Percentiles rank a stretch among this genome's conserved stretches.
phyloP scores from a whole-genome alignment of 2,888 invertebrate species.

The Himalopsyche japonica region DNA sequence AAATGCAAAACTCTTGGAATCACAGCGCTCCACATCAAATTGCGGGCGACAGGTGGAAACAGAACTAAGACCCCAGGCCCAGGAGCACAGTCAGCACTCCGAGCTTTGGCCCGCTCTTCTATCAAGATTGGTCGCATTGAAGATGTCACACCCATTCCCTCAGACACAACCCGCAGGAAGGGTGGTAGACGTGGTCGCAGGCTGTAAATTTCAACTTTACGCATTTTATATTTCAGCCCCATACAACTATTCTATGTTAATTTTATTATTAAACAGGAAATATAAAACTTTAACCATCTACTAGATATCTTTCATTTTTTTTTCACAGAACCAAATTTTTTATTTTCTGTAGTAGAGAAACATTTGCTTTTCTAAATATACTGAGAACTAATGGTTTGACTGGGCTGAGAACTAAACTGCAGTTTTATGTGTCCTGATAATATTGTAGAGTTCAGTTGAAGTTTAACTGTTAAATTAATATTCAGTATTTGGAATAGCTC shows the following conservation, averaged over 20 bases:
- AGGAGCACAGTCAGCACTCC: slow-evolving; percentile 95
- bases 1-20: slow-evolving; percentile 97
- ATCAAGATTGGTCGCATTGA: slow-evolving; percentile 99
- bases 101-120: slow-evolving; percentile 96
- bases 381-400: too few relatives aligned
- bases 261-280: slow-evolving; percentile 30
- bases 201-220: slow-evolving; percentile 72
- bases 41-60: slow-evolving; percentile 98
- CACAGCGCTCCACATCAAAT: slow-evolving; percentile 96
- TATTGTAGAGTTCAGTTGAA: too few relatives aligned
- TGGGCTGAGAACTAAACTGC: too few relatives aligned
- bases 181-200: slow-evolving; percentile 99
- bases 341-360: too few relatives aligned
- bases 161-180: slow-evolving; percentile 99
- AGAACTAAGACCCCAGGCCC: slow-evolving; percentile 98
- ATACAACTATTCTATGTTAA: slow-evolving; percentile 3
- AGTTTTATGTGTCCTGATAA: too few relatives aligned
- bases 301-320: not conserved
- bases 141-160: slow-evolving; percentile 99
- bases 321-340: too few relatives aligned
- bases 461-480: too few relatives aligned
- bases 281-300: slow-evolving; percentile 5
- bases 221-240: slow-evolving; percentile 21
- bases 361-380: too few relatives aligned
- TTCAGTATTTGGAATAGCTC: too few relatives aligned